A percentile compares a stretch with the other conserved stretches of the same genome.
These are phyloP conservation scores for Junonia oenone DNA, from an alignment of 2,888 invertebrate species.

Conservation along the genomic window DNA sequence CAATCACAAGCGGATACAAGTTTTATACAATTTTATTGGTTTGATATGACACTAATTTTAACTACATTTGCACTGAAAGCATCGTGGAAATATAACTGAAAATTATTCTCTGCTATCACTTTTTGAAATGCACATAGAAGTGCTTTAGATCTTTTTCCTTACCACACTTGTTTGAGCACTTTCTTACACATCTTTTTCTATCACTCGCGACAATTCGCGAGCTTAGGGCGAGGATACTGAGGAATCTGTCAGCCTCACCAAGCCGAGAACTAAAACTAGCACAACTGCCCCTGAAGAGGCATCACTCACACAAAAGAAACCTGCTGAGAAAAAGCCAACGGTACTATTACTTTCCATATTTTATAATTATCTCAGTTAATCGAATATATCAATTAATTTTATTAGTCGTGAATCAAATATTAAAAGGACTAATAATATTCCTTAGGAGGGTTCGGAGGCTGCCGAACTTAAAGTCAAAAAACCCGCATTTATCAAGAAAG, in stretches of 20 bases:
- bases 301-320: constrained; percentile 73
- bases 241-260: constrained; percentile 70
- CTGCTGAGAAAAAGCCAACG: constrained; percentile 72
- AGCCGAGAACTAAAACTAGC: constrained; percentile 72
- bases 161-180: constrained; percentile 11
- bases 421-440: constrained; percentile 25
- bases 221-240: constrained; percentile 70
- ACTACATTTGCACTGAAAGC: not conserved
- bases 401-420: too few species aligned
- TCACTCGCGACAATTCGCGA: constrained; percentile 45
- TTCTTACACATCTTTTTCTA: constrained; percentile 32
- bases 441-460: constrained; percentile 68
- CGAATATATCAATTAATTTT: not conserved
- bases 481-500: constrained; percentile 68
- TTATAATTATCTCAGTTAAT: constrained; percentile 59
- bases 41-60: not conserved
- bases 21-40: not conserved
- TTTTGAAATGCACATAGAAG: constrained; percentile 7
- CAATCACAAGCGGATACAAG: not conserved
- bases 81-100: constrained; percentile 4
- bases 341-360: constrained; percentile 43
- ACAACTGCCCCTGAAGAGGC: constrained; percentile 74
- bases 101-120: not conserved
- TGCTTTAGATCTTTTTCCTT: constrained; percentile 7
- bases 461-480: constrained; percentile 73